A percentile compares a stretch with the other conserved stretches of the same genome.
Conservation (phyloP, 2,888 invertebrate genomes). For the Coremacera marginata region DNA sequence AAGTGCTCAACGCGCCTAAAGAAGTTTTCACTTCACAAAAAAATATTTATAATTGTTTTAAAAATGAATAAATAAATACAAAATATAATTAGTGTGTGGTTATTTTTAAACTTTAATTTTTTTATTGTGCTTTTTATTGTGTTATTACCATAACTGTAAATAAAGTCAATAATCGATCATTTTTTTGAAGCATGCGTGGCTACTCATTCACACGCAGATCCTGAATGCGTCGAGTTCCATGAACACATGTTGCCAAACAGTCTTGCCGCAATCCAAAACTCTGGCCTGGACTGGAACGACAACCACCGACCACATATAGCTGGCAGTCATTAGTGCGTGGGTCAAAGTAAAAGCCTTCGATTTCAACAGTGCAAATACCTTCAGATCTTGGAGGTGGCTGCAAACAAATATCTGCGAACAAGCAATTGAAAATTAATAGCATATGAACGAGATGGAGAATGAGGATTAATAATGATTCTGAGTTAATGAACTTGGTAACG, state of each 20-base stretch:
- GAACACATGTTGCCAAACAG: slow-evolving; percentile 62
- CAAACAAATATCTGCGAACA: slow-evolving; percentile 58
- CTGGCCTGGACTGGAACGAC: slow-evolving; percentile 61
- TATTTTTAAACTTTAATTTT: too few relatives aligned
- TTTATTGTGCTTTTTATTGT: neutral
- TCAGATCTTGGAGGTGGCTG: slow-evolving; percentile 62
- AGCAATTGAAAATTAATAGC: neutral
- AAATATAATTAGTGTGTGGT: too few relatives aligned
- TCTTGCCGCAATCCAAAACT: slow-evolving; percentile 64
- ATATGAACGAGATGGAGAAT: neutral
- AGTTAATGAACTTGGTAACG: slow-evolving; percentile 30
- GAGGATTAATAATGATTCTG: neutral
- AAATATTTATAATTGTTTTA: too few relatives aligned
- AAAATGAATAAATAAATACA: too few relatives aligned
- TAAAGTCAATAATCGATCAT: too few relatives aligned
- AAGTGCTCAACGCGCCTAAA: too few relatives aligned
- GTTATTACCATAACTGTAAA: neutral
- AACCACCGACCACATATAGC: slow-evolving; percentile 61
- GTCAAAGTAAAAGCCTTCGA: slow-evolving; percentile 65
- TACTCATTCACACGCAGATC: slow-evolving; percentile 59
- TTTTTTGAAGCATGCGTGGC: neutral
- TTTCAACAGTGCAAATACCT: slow-evolving; percentile 64
- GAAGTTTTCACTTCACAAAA: too few relatives aligned
- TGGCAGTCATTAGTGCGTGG: slow-evolving; percentile 58
- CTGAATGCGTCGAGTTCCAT: slow-evolving; percentile 57